phyloP scores from a whole-genome alignment of 2,888 invertebrate genomes.

The Stenotaenia linearis region DNA sequence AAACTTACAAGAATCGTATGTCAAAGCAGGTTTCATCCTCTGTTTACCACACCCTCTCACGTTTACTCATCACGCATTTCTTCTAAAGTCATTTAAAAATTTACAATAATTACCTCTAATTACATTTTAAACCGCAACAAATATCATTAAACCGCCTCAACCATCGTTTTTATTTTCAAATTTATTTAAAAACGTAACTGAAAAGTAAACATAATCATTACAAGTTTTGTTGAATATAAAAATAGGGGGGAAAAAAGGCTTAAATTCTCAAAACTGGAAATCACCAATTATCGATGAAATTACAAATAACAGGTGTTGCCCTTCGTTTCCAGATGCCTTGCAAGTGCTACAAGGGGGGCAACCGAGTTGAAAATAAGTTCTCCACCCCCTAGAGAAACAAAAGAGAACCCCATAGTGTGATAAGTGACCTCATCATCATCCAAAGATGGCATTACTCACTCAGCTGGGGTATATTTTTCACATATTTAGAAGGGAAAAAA shows the following conservation, averaged over 20 bases:
- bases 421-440: conserved; percentile 19
- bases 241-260: too few relatives aligned
- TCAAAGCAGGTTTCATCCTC: too few relatives aligned
- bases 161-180: neutral
- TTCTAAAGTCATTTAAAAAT: neutral
- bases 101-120: neutral
- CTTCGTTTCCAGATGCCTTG: neutral
- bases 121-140: neutral
- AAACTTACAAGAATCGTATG: too few relatives aligned
- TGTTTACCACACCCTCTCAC: neutral
- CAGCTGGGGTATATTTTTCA: neutral
- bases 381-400: neutral
- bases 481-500: neutral
- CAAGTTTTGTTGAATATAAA: too few relatives aligned
- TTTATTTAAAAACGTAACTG: too few relatives aligned
- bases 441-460: neutral
- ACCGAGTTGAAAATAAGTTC: neutral
- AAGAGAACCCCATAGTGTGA: conserved; percentile 14
- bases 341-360: neutral
- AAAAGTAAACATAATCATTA: too few relatives aligned
- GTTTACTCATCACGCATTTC: neutral
- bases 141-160: neutral
- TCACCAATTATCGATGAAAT: neutral
- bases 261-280: too few relatives aligned
- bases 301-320: neutral